These are phyloP conservation scores for Spilarctia lutea DNA, from an alignment of 2,888 invertebrate genomes.

Conservation along the genomic window DNA sequence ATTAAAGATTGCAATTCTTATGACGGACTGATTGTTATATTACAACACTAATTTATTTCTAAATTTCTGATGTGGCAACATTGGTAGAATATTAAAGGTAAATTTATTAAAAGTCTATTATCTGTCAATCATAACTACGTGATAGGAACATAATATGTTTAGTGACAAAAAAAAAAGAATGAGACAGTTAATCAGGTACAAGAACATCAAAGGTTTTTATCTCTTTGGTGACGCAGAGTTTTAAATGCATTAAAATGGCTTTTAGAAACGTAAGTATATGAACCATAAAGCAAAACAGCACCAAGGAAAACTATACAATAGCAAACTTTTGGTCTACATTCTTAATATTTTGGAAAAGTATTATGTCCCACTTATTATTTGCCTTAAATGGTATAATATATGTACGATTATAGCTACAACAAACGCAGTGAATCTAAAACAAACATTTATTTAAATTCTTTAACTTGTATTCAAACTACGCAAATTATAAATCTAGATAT, in stretches of 20 bases:
- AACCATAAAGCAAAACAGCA: neutral
- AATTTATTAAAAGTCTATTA: conserved; percentile 9
- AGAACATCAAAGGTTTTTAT: conserved; percentile 33
- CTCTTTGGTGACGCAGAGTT: conserved; percentile 30
- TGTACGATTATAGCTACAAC: neutral
- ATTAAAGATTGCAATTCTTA: conserved; percentile 65
- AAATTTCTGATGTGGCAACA: conserved; percentile 40
- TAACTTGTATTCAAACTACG: neutral
- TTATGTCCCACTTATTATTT: neutral
- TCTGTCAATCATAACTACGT: conserved; percentile 23
- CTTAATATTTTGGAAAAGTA: neutral
- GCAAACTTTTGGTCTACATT: neutral
- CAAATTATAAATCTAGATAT: neutral
- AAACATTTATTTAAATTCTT: neutral
- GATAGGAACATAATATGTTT: conserved; percentile 32
- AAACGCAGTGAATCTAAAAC: neutral
- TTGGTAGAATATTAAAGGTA: conserved; percentile 24
- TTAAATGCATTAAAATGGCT: conserved; percentile 31
- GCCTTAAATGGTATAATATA: neutral
- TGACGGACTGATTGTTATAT: conserved; percentile 48
- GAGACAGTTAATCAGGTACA: conserved; percentile 47
- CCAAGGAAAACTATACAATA: neutral
- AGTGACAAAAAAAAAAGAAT: conserved; percentile 18
- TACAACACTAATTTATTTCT: conserved; percentile 42
- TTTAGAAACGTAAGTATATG: neutral